Evolutionary conservation across 2,797 vertebrate species (phyloP).

Genomic region (Cirrhinus molitorella): DNA sequence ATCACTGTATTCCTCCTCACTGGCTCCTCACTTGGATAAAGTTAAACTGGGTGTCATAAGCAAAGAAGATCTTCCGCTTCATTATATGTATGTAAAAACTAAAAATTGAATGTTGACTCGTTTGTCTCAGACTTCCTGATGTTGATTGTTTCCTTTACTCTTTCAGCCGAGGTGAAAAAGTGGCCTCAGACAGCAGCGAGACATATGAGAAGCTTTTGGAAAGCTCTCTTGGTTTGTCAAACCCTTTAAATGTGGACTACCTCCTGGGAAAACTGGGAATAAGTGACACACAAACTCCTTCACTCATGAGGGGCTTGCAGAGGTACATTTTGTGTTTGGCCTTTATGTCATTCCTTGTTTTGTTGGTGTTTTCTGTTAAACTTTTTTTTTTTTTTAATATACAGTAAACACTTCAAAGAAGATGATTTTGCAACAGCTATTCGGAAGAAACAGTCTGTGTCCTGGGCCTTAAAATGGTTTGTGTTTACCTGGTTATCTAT

Average conservation of each 20-base stretch:
- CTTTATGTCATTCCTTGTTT: not conserved
- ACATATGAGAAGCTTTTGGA: constrained; percentile 88
- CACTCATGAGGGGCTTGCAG: constrained; percentile 95
- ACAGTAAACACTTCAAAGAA: constrained; percentile 89
- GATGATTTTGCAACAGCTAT: constrained; percentile 92
- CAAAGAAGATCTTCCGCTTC: constrained; percentile 89
- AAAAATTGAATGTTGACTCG: not conserved
- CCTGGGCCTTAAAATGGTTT: constrained; percentile 95
- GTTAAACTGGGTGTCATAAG: constrained; percentile 91
- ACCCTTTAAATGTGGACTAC: constrained; percentile 93
- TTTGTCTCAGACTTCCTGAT: not conserved
- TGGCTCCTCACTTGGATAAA: constrained; percentile 79
- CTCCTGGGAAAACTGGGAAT: constrained; percentile 90
- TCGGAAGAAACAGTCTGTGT: constrained; percentile 93
- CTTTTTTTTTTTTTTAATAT: no score
- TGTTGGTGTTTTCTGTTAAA: not conserved
- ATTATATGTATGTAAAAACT: constrained; percentile 84
- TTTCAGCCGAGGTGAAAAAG: constrained; percentile 83
- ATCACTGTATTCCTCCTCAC: constrained; percentile 86
- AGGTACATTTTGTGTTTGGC: constrained; percentile 77
- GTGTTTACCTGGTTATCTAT: not conserved
- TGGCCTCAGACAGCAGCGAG: constrained; percentile 80
- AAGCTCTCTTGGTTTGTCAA: constrained; percentile 90
- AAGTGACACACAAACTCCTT: constrained; percentile 89
- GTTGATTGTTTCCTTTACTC: not conserved